Conservation (phyloP, 2,113 vertebrate species). For the Crotalus horridus region DNA sequence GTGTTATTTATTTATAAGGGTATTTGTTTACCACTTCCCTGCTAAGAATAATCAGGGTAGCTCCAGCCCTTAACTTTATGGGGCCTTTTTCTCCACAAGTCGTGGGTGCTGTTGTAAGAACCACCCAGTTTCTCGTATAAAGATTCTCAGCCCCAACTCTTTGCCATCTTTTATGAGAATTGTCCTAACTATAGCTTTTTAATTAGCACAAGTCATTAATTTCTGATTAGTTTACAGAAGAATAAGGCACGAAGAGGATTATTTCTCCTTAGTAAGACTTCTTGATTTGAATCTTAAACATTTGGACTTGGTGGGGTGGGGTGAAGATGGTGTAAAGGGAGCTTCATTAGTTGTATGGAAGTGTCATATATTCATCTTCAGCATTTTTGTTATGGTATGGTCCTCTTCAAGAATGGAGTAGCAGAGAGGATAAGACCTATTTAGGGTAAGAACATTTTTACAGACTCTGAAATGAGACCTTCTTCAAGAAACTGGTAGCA, state of each 20-base stretch:
- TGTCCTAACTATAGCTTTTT: slow-evolving; percentile 26
- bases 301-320: not conserved
- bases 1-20: not conserved
- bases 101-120: not conserved
- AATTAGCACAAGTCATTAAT: slow-evolving; percentile 14
- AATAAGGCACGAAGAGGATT: not conserved
- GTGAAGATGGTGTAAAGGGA: not conserved
- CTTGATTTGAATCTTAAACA: slow-evolving; percentile 20
- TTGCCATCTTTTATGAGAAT: not conserved
- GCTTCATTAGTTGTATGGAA: not conserved
- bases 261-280: not conserved
- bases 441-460: not conserved
- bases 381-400: not conserved
- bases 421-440: not conserved
- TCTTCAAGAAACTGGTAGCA: too few species aligned
- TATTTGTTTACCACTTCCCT: not conserved
- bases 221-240: slow-evolving; percentile 7
- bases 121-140: not conserved
- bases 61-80: not conserved
- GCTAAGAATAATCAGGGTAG: not conserved
- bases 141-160: not conserved
- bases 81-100: fast-evolving
- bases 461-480: too few species aligned
- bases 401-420: not conserved
- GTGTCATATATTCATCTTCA: not conserved